Evolutionary conservation across 2,113 vertebrate genomes (phyloP), one percentile per base, ranked within the genome.

Genomic region (Sardina pilchardus): DNA sequence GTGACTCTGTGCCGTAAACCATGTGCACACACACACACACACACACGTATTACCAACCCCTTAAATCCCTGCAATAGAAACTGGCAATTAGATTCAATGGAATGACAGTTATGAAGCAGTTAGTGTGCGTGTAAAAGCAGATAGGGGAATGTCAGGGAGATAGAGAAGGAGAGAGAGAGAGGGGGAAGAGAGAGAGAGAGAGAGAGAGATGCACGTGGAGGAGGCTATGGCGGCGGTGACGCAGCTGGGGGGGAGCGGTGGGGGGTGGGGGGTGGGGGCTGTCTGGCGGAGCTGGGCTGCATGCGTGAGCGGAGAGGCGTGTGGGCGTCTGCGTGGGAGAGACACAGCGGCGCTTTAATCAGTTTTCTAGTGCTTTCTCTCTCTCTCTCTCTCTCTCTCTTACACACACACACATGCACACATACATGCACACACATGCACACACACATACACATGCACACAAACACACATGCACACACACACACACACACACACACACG

Each of bases 271-370:
- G 82, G 14, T 84, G 75, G 67, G 67, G 1, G n/a, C n/a, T 47
- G 87, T 48, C 19, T 24, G 82, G 14, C 10, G 48, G 78, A 43
- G 82, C 53, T 53, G n/a, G 82, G 45, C 9, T 9, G 26, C 0
- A 1, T 63, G 42, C 24, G 75, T 86, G 71, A 78, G 71, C 14
- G 71, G 71, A 78, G 30, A 4, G 63, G 21, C 26, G 84, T 45
- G 87, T 63, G 88, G 90, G 91, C 42, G 81, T 71, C 56, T 88
- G 88, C 81, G 84, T 85, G 85, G 88, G 83, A 81, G 88, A 82
- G 82, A 34, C 4, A 45, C 14, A 59, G 87, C 85, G 82, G 81
- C 48, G 45, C 81, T 78, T 78, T 88, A 88, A 89, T 87, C 82
- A 85, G 84, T 47, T 85, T 85, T 78, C 81, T 34, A 87, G 83